Conservation (phyloP, 2,797 vertebrate species). For the Pampus argenteus region DNA sequence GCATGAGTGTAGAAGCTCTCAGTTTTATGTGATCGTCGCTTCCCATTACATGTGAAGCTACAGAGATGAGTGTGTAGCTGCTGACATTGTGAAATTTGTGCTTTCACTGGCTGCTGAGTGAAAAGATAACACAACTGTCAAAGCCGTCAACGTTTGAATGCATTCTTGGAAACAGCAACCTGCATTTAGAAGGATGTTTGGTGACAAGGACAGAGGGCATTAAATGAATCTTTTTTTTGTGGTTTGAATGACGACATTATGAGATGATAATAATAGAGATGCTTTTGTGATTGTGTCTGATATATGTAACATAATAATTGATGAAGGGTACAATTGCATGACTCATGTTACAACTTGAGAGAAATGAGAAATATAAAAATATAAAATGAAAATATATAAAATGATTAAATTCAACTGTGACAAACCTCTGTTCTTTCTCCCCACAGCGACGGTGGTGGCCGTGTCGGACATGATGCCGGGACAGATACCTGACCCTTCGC, state of each 20-base stretch:
- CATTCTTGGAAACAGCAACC: conserved; percentile 56
- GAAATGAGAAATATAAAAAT: neutral
- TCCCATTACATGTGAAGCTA: conserved; percentile 46
- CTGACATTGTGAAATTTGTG: conserved; percentile 44
- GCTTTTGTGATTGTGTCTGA: neutral
- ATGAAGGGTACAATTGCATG: neutral
- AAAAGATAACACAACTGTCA: conserved; percentile 72
- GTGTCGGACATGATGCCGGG: conserved; percentile 95
- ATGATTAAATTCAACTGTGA: neutral
- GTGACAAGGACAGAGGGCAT: conserved; percentile 32
- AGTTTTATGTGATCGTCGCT: conserved; percentile 21
- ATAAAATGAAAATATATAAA: neutral
- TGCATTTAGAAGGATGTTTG: conserved; percentile 42
- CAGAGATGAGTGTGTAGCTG: conserved; percentile 46
- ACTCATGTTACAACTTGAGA: conserved; percentile 1
- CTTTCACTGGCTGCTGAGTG: conserved; percentile 54
- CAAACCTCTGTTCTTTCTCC: conserved; percentile 4
- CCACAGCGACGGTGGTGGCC: conserved; percentile 72
- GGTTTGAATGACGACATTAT: neutral
- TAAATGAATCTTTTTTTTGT: conserved; percentile 15
- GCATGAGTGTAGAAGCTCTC: neutral
- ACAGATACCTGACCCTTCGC: conserved; percentile 95
- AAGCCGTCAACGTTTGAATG: conserved; percentile 54
- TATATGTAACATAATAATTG: neutral
- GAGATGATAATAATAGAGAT: conserved; percentile 14